Conservation (phyloP, 2,797 vertebrate species). For the Macroramphosus scolopax region DNA sequence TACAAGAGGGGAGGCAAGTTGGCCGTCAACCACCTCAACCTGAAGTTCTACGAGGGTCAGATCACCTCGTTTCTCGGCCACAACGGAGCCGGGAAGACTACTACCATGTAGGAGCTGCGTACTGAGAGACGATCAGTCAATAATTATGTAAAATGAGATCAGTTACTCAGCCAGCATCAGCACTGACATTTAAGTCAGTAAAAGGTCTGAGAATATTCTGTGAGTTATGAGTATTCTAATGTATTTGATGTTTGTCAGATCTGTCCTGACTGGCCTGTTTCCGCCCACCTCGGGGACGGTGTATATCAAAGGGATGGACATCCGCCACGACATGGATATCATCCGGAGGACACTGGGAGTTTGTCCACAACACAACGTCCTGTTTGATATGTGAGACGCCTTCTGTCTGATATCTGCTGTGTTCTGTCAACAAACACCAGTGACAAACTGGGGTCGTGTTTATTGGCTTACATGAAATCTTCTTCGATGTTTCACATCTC, state of each 20-base stretch:
- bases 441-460: no score
- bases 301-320: constrained; percentile 95
- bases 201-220: no score
- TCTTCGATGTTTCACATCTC: no score
- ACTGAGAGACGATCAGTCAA: constrained; percentile 60
- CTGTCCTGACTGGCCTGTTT: constrained; percentile 95
- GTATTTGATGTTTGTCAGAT: constrained; percentile 77
- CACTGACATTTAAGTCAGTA: no score
- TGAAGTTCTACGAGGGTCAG: constrained; percentile 96
- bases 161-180: not conserved
- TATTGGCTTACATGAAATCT: no score
- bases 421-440: no score
- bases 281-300: constrained; percentile 96
- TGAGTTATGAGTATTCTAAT: no score
- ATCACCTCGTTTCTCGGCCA: constrained; percentile 98
- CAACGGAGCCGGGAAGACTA: constrained; percentile 98
- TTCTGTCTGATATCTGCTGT: not conserved
- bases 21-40: constrained; percentile 90
- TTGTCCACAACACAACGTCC: constrained; percentile 97
- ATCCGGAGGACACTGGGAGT: constrained; percentile 94
- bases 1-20: constrained; percentile 95
- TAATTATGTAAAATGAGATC: no score
- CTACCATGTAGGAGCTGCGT: constrained; percentile 96
- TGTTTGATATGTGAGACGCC: constrained; percentile 85
- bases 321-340: constrained; percentile 86